Evolutionary conservation across 1,140 invertebrate genomes (phyloP), one percentile per base, ranked within the genome.

Genomic region (Scaptomyza graminum): DNA sequence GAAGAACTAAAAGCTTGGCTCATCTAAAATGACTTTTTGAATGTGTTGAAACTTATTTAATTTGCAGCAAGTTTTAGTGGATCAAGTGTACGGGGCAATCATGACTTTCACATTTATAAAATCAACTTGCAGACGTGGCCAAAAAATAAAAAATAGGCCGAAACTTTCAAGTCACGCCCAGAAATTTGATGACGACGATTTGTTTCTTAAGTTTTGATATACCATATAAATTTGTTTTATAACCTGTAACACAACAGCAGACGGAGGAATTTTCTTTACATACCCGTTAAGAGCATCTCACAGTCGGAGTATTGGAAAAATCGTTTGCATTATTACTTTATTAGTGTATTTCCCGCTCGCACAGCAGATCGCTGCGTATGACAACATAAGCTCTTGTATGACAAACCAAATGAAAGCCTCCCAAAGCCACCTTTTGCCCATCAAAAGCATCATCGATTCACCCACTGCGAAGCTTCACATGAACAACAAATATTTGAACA

Each of bases 11-110:
- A 49, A 47, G 44, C 46, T 64, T 39, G 44, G 72, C 79, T 72
- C 74, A 74, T 59, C 57, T 65, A 56, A 87, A 87, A 87, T 79
- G 83, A 87, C 83, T 87, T 87, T 73, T 74, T 87, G 88, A 87
- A 87, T 88, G 82, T 76, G 78, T 79, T 79, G 78, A 85, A 87
- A 87, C 82, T 88, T 87, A 88, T 88, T 87, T 87, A 88, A 87
- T 82, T 87, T 87, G 78, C 77, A 79, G 63, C 66, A 81, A 81
- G 60, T 81, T 87, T 88, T 71, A 71, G 74, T 64, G 76, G 66
- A 61, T 46, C 71, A 34, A 43, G 28, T 7, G 55, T 46, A 62
- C 1, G 31, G 49, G 31, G 6, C 16, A 79, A 84, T 77, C 87
- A 85, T 84, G 81, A 84, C 72, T 76, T 67, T 67, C 47, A 70